Conservation (phyloP, 2,113 vertebrate species). For the Nycticebus coucang region DNA sequence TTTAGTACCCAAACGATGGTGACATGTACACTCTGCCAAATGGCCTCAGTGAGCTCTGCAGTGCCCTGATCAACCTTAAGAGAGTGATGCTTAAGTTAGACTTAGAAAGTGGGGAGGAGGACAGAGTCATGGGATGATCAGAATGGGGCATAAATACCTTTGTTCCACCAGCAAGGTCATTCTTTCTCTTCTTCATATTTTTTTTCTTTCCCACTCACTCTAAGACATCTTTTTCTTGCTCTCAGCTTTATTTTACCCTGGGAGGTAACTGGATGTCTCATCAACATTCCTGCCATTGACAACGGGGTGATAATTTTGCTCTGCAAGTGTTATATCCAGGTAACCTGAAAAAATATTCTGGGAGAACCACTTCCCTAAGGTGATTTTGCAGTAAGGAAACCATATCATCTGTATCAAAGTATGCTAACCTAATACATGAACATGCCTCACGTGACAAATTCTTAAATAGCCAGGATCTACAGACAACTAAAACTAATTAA, state of each 20-base stretch:
- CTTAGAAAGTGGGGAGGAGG: not conserved
- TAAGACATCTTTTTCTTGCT: not conserved
- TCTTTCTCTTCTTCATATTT: not conserved
- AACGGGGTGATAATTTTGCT: not conserved
- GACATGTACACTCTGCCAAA: conserved; percentile 85
- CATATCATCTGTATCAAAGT: not conserved
- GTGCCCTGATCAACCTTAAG: conserved; percentile 69
- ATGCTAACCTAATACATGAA: not conserved
- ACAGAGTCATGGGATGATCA: not conserved
- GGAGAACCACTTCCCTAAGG: not conserved
- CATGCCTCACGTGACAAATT: not conserved
- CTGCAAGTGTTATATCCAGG: not conserved
- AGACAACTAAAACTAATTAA: too few relatives aligned
- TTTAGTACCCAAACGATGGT: conserved; percentile 86
- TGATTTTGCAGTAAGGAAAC: not conserved
- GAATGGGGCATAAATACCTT: not conserved
- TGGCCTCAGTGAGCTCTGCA: conserved; percentile 84
- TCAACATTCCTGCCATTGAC: not conserved
- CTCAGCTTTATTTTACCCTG: not conserved
- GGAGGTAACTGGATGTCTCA: not conserved
- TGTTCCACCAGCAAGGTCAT: not conserved
- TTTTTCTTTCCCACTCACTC: not conserved
- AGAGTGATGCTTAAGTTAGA: conserved; percentile 71
- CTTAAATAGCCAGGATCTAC: not conserved
- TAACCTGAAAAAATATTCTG: not conserved